phyloP scores from a whole-genome alignment of 2,888 invertebrate species.

The Dexiosoma caninum region DNA sequence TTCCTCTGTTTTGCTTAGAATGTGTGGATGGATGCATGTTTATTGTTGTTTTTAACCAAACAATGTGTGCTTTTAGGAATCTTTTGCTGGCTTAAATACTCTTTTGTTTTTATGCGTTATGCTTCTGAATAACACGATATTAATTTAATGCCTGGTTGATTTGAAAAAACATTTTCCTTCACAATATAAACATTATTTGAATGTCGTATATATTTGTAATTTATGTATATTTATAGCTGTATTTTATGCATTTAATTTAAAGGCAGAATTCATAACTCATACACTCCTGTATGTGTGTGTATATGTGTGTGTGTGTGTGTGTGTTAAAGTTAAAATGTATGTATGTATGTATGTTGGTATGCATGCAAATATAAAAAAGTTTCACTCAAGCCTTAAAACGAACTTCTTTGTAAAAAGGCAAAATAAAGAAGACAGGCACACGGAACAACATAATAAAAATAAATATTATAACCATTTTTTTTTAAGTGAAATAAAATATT shows the following conservation, averaged over 20 bases:
- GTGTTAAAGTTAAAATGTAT: background rate
- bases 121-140: slow-evolving; percentile 5
- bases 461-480: too few species aligned
- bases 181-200: too few species aligned
- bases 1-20: too few species aligned
- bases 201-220: too few species aligned
- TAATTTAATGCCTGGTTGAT: slow-evolving; percentile 49
- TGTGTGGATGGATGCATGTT: too few species aligned
- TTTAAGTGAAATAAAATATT: slow-evolving; percentile 16
- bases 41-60: background rate
- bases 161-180: slow-evolving; percentile 10
- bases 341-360: slow-evolving; percentile 71
- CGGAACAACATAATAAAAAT: too few species aligned
- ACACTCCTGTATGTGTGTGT: background rate
- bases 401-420: background rate
- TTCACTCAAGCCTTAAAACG: too few species aligned
- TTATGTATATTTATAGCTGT: too few species aligned
- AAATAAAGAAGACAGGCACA: background rate
- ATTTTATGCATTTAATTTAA: too few species aligned
- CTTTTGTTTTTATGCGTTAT: background rate
- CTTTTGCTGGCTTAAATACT: slow-evolving; percentile 2
- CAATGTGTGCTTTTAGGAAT: slow-evolving; percentile 14
- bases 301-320: background rate
- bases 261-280: too few species aligned
- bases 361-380: slow-evolving; percentile 4